These are phyloP conservation scores for Melanerpes formicivorus DNA, from an alignment of 2,113 vertebrate genomes.

Conservation along the genomic window DNA sequence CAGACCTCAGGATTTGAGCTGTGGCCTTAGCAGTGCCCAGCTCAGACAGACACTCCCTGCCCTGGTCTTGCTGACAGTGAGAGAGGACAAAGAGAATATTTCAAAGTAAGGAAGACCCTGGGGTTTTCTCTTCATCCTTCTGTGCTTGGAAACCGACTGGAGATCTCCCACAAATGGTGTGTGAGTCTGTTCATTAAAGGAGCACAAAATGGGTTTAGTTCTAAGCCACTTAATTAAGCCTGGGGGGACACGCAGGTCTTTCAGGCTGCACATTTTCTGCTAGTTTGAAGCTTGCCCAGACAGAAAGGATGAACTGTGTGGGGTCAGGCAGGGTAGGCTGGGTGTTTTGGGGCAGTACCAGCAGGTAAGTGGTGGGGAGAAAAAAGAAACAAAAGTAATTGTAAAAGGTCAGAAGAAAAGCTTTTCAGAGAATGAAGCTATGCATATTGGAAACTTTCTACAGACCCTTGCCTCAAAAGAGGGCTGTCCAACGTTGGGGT, in stretches of 20 bases:
- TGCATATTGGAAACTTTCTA: not conserved
- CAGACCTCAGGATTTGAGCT: no score
- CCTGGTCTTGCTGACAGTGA: not conserved
- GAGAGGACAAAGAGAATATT: not conserved
- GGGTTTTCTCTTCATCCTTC: not conserved
- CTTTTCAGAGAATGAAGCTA: not conserved
- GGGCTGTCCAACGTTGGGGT: not conserved
- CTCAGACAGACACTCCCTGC: no score
- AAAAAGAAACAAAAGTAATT: not conserved
- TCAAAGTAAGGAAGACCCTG: not conserved
- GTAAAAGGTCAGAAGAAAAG: not conserved
- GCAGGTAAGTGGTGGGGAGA: not conserved
- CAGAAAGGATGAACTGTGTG: not conserved
- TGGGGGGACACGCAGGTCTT: not conserved
- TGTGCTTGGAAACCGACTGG: not conserved
- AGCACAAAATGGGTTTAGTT: not conserved
- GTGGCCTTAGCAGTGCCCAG: no score
- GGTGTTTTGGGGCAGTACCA: no score
- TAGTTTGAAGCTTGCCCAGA: not conserved
- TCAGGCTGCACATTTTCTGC: not conserved
- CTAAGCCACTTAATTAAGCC: not conserved
- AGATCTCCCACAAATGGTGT: not conserved
- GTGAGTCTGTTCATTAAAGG: not conserved
- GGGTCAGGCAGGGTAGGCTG: not conserved
- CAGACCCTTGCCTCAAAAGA: not conserved